These are phyloP conservation scores for Antigone vipio DNA, from an alignment of 2,113 vertebrate genomes.

Conservation along the genomic window DNA sequence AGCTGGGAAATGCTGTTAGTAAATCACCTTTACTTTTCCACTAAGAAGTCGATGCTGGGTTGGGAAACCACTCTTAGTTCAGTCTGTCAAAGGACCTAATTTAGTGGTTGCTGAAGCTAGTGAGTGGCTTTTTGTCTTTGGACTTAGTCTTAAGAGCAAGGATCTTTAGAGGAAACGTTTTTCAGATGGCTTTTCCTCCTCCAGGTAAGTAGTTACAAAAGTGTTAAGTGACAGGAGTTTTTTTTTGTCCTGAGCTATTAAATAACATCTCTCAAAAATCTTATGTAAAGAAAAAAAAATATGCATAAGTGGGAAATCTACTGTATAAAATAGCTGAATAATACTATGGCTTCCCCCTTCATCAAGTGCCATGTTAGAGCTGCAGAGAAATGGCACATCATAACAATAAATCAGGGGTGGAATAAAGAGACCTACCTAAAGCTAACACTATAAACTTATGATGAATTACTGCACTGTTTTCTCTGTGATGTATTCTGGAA, in stretches of 20 bases:
- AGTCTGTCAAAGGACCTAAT: not conserved
- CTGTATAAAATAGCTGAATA: not conserved
- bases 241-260: not conserved
- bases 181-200: not conserved
- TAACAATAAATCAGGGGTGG: not conserved
- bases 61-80: not conserved
- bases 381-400: not conserved
- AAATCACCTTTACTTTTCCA: not conserved
- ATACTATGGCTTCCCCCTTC: not conserved
- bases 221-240: not conserved
- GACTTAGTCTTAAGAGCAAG: not conserved
- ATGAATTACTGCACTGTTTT: not conserved
- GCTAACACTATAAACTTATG: not conserved
- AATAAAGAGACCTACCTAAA: not conserved
- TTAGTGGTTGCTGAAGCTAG: not conserved
- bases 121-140: not conserved
- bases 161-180: not conserved
- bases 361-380: not conserved
- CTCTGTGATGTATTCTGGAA: not conserved
- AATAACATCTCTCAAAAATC: not conserved
- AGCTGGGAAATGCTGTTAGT: not conserved
- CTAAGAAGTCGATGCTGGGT: not conserved
- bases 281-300: not conserved
- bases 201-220: not conserved
- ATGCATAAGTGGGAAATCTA: not conserved